Evolutionary conservation across 2,888 invertebrate species (phyloP).

Genomic region (Noctua janthina): DNA sequence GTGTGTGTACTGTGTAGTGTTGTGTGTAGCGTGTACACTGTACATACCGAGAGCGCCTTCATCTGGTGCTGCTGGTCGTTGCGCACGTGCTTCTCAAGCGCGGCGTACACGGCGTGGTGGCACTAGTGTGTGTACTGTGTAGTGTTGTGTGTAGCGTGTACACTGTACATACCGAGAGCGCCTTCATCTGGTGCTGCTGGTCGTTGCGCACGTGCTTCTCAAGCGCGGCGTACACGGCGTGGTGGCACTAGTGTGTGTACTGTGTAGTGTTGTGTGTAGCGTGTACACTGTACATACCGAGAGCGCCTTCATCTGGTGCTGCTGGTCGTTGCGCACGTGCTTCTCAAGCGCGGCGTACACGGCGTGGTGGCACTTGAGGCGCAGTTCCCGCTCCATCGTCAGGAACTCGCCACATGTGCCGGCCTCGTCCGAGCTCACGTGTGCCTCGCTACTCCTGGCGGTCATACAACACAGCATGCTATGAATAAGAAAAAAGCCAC

Average conservation of each 20-base stretch:
- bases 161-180: constrained; percentile 89
- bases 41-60: constrained; percentile 69
- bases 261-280: background rate
- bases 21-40: background rate
- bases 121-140: constrained; percentile 1
- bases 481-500: background rate
- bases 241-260: background rate
- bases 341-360: too few relatives aligned
- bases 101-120: too few relatives aligned
- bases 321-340: too few relatives aligned
- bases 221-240: constrained; percentile 82
- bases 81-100: too few relatives aligned
- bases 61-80: too few relatives aligned
- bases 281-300: background rate
- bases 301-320: too few relatives aligned
- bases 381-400: constrained; percentile 89
- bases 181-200: constrained; percentile 95
- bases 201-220: constrained; percentile 95
- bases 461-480: constrained; percentile 14
- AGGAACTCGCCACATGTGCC: constrained; percentile 67
- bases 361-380: constrained; percentile 95
- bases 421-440: constrained; percentile 33
- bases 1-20: background rate
- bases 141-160: background rate
- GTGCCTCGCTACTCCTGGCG: constrained; percentile 40